Evolutionary conservation across 2,888 invertebrate species (phyloP).

Genomic region (Thereva unica): DNA sequence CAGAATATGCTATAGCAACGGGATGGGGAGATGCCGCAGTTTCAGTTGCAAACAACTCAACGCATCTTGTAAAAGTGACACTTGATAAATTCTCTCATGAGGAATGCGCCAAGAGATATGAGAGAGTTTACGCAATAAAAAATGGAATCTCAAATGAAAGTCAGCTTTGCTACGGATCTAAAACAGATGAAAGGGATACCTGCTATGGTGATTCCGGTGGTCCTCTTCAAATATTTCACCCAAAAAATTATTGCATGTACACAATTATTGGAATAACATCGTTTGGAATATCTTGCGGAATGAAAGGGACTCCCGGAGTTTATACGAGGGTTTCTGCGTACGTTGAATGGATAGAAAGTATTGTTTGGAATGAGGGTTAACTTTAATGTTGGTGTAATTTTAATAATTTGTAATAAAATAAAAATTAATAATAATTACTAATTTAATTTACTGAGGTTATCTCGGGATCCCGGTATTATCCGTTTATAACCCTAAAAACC

Average conservation of each 20-base stretch:
- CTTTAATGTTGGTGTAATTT: no score
- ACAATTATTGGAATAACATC: slow-evolving; percentile 61
- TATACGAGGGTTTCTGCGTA: slow-evolving; percentile 64
- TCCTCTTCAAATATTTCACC: slow-evolving; percentile 60
- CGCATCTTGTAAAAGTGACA: slow-evolving; percentile 43
- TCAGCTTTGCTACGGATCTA: slow-evolving; percentile 64
- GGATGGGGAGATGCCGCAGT: slow-evolving; percentile 61
- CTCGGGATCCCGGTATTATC: no score
- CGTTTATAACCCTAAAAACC: no score
- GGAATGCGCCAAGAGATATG: no score
- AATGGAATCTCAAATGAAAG: slow-evolving; percentile 58
- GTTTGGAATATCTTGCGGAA: slow-evolving; percentile 58
- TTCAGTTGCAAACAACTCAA: slow-evolving; percentile 56
- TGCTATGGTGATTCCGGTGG: slow-evolving; percentile 72
- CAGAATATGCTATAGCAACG: slow-evolving; percentile 54
- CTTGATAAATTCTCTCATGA: no score
- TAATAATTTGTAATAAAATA: background rate
- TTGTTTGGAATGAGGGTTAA: slow-evolving; percentile 59
- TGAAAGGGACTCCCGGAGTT: slow-evolving; percentile 60
- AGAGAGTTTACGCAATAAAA: slow-evolving; percentile 34
- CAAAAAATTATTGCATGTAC: slow-evolving; percentile 56
- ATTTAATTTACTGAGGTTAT: no score
- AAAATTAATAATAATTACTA: no score
- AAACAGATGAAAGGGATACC: slow-evolving; percentile 58
- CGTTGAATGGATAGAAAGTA: slow-evolving; percentile 64